Conservation (phyloP, 35 echinoderm and acorn worm genomes). For the Stichopus chloronotus region DNA sequence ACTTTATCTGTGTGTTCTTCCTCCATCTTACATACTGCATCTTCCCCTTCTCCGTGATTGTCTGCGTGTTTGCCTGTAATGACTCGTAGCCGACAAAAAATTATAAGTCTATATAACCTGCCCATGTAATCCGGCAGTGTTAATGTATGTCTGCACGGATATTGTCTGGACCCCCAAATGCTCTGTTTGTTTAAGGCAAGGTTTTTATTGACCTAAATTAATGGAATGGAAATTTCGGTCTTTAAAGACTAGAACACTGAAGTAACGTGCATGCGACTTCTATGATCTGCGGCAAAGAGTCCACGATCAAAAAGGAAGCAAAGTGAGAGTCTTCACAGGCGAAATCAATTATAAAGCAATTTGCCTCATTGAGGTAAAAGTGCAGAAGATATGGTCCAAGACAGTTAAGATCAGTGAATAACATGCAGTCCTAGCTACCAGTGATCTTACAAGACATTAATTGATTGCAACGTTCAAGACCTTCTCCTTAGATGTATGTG, state of each 20-base stretch:
- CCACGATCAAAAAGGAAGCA: not conserved
- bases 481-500: not conserved
- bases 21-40: not conserved
- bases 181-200: conserved; percentile 56
- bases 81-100: not conserved
- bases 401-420: not conserved
- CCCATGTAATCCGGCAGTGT: conserved; percentile 50
- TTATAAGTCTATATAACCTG: conserved; percentile 59
- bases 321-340: conserved; percentile 16
- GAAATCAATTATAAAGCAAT: conserved; percentile 58
- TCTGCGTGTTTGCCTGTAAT: conserved; percentile 42
- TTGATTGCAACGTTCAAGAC: conserved; percentile 29
- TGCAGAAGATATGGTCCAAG: not conserved
- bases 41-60: not conserved
- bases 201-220: conserved; percentile 60
- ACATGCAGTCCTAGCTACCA: not conserved
- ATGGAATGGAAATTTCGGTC: conserved; percentile 54
- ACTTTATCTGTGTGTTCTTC: conserved; percentile 44
- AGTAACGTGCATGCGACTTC: conserved; percentile 24
- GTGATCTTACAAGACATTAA: conserved; percentile 35
- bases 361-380: conserved; percentile 52
- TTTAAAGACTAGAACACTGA: conserved; percentile 12
- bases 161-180: conserved; percentile 45
- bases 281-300: not conserved
- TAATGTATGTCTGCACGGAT: conserved; percentile 58